Percentiles rank a stretch among this genome's conserved stretches.
These are phyloP conservation scores for Eupithecia exiguata DNA, from an alignment of 2,888 invertebrate genomes.

Conservation along the genomic window DNA sequence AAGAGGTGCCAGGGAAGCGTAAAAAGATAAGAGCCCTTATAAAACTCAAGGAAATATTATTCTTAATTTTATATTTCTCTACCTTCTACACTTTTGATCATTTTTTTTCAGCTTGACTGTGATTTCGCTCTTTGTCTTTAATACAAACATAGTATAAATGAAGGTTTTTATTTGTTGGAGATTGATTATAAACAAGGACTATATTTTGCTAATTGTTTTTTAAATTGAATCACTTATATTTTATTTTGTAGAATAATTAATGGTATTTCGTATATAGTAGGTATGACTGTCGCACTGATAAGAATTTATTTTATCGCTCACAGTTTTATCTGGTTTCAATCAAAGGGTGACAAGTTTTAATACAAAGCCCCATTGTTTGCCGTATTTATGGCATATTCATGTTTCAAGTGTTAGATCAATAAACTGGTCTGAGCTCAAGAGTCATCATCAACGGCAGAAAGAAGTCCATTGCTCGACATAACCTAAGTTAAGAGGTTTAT, in stretches of 20 bases:
- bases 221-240: neutral
- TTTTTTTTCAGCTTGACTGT: neutral
- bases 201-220: neutral
- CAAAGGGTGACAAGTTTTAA: conserved; percentile 41
- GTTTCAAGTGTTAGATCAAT: conserved; percentile 27
- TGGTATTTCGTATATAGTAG: neutral
- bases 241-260: neutral
- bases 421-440: conserved; percentile 9
- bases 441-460: neutral
- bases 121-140: neutral
- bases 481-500: neutral
- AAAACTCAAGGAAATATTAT: conserved; percentile 32
- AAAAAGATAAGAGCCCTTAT: conserved; percentile 36
- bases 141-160: neutral
- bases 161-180: neutral
- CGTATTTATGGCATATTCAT: conserved; percentile 34
- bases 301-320: conserved; percentile 31
- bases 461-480: neutral
- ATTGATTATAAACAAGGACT: neutral
- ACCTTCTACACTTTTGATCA: neutral
- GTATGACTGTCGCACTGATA: conserved; percentile 13
- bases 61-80: conserved; percentile 19
- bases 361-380: conserved; percentile 42
- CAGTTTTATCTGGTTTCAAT: conserved; percentile 42
- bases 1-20: conserved; percentile 29